Base-by-base conservation (phyloP, 2,888 invertebrate species). In the Stenichneumon culpator region DNA sequence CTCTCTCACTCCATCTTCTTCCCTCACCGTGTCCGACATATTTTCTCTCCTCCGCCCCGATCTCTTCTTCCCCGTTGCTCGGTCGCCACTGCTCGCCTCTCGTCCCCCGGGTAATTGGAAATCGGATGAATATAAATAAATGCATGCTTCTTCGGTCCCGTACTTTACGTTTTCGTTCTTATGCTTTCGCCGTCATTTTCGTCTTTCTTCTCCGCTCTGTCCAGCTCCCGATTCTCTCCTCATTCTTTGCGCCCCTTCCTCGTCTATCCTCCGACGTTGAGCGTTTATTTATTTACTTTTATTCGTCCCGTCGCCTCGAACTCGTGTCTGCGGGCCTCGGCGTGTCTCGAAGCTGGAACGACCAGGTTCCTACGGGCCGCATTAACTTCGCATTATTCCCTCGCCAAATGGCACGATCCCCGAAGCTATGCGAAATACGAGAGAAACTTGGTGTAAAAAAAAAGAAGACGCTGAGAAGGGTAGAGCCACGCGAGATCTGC, bases 81-180 rank as follows among this genome's bases (percentile, higher is more conserved):
- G 11, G 11, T 25, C 57, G n/a, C 50, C 50, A 52, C 32, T 22
- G 36, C 9, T 52, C 65, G 36, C 54, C 36, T 67, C 65, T 28
- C 67, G 60, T 22, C 74, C 50, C 69, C 32, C 69, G n/a, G 74
- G 52, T 75, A 81, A 81, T 82, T 82, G 74, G 70, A 81, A 86
- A 77, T 86, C 79, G 74, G 39, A 57, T 69, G 81, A 83, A 81
- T 81, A 81, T 86, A 79, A 74, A 86, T 83, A 83, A 81, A 54
- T 79, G 83, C 77, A 77, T 11, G 57, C 70, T 60, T 72, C 36
- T 16, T 67, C 79, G 54, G 63, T 54, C 68, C 63, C 57, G 63
- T 28, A 72, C 68, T 82, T 73, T 36, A 22, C 22, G 65, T 83
- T 67, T 47, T 68, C 72, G 67, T 28, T 73, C 54, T 68, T 74